Evolutionary conservation across 2,888 invertebrate species (phyloP).

Genomic region (Adela reaumurella): DNA sequence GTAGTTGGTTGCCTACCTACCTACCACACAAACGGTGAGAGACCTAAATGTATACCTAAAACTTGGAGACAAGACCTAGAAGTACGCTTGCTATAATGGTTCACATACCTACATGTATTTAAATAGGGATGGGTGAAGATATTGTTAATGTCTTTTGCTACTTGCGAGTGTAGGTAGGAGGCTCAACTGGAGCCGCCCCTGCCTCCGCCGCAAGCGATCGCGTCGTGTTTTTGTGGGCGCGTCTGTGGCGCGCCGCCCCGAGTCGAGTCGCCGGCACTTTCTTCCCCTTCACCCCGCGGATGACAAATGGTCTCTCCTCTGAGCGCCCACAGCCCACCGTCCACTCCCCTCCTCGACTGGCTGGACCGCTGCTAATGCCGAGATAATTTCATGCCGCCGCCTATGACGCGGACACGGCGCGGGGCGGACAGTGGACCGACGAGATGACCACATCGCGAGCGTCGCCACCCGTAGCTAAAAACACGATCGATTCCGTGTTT

Average conservation of each 20-base stretch:
- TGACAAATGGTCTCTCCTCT: slow-evolving; percentile 43
- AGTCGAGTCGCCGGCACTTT: slow-evolving; percentile 8
- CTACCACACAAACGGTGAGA: too few species aligned
- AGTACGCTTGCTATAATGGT: too few species aligned
- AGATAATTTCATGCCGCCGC: slow-evolving; percentile 36
- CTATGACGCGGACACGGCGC: slow-evolving; percentile 23
- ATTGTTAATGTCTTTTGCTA: not conserved
- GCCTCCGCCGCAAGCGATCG: slow-evolving; percentile 7
- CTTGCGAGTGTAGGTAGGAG: not conserved
- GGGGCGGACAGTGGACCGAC: too few species aligned
- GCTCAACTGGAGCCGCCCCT: slow-evolving; percentile 1
- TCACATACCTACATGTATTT: too few species aligned
- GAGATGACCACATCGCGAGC: slow-evolving; percentile 26
- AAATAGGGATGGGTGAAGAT: too few species aligned
- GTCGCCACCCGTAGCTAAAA: not conserved
- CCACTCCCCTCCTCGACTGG: slow-evolving; percentile 26
- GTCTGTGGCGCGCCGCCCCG: slow-evolving; percentile 42
- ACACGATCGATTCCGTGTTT: too few species aligned
- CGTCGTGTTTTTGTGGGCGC: slow-evolving; percentile 52
- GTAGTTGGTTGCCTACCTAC: too few species aligned
- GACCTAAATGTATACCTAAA: too few species aligned
- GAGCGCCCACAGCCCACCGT: slow-evolving; percentile 32
- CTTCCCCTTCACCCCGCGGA: slow-evolving; percentile 33
- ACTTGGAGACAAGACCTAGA: too few species aligned
- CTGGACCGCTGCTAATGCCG: slow-evolving; percentile 32